Percentiles rank a stretch among this genome's conserved stretches.
Conservation (phyloP, 2,888 invertebrate genomes). For the Stenurella melanura region DNA sequence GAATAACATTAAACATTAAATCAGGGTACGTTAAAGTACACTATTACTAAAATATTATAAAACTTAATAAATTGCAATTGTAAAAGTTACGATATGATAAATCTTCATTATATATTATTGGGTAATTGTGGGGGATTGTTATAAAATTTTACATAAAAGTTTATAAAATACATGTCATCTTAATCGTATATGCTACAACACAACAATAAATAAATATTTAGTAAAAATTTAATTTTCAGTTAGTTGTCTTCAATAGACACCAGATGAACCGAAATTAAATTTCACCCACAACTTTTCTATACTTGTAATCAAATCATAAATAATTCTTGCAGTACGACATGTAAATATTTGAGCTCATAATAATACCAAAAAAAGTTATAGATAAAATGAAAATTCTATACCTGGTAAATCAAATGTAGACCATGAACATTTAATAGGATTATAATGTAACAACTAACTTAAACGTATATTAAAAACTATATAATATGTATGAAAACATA, state of each 20-base stretch:
- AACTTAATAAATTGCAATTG: conserved; percentile 48
- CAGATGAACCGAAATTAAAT: conserved; percentile 37
- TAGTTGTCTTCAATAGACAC: conserved; percentile 53
- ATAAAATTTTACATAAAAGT: conserved; percentile 56
- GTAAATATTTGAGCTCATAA: conserved; percentile 2
- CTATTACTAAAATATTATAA: conserved; percentile 49
- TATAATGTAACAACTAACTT: conserved; percentile 61
- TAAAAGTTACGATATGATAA: conserved; percentile 46
- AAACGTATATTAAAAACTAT: conserved; percentile 61
- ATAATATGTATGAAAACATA: conserved; percentile 66
- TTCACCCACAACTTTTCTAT: conserved; percentile 39
- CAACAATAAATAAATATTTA: conserved; percentile 64
- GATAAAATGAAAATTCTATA: conserved; percentile 29
- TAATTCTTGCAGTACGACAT: not conserved
- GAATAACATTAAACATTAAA: conserved; percentile 55
- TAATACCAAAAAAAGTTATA: conserved; percentile 17
- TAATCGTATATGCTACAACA: conserved; percentile 52
- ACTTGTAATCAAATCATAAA: not conserved
- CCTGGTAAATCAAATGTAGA: conserved; percentile 28
- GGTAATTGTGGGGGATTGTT: conserved; percentile 45
- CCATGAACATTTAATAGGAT: conserved; percentile 30
- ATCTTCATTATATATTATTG: conserved; percentile 41
- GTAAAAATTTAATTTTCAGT: conserved; percentile 47
- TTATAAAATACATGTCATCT: conserved; percentile 47
- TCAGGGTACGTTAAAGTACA: conserved; percentile 49